A percentile compares a stretch with the other conserved stretches of the same genome.
phyloP scores from a whole-genome alignment of 2,113 vertebrate species.

The Brienomyrus longianalis region DNA sequence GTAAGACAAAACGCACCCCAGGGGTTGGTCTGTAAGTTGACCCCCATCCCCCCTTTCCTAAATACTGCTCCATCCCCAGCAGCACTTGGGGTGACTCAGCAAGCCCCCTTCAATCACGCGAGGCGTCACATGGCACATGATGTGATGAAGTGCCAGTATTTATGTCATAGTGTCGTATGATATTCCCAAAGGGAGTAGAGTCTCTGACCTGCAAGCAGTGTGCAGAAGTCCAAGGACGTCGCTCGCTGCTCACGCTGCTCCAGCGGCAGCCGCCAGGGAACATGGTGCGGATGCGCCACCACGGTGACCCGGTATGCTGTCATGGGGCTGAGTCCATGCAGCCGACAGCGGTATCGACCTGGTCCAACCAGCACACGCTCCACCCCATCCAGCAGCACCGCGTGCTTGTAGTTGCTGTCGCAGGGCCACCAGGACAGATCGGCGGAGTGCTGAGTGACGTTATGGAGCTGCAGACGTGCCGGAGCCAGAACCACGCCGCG shows the following conservation, averaged over 20 bases:
- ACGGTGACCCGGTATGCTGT: constrained; percentile 84
- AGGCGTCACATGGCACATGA: background rate
- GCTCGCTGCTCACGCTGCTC: constrained; percentile 91
- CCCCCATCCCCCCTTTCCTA: background rate
- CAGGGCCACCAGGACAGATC: constrained; percentile 90
- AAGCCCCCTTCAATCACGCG: background rate
- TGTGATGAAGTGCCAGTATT: background rate
- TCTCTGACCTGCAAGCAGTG: constrained; percentile 82
- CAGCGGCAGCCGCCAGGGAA: constrained; percentile 94
- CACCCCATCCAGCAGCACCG: constrained; percentile 81
- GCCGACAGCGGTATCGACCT: constrained; percentile 74
- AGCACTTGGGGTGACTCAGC: background rate
- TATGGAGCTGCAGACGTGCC: constrained; percentile 76
- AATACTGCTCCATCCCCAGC: background rate
- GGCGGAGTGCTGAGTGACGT: constrained; percentile 81
- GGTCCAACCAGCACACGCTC: constrained; percentile 78
- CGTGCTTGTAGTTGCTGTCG: constrained; percentile 93
- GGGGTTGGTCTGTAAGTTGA: background rate
- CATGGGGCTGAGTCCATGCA: constrained; percentile 80
- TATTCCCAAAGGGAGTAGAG: background rate
- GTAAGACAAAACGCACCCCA: too few species aligned
- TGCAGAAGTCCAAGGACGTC: constrained; percentile 86
- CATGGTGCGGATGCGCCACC: constrained; percentile 84
- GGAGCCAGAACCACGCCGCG: constrained; percentile 86
- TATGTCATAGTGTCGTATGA: background rate